A percentile compares a stretch with the other conserved stretches of the same genome.
Conservation (phyloP, 2,113 vertebrate genomes). For the Xiphophorus maculatus region DNA sequence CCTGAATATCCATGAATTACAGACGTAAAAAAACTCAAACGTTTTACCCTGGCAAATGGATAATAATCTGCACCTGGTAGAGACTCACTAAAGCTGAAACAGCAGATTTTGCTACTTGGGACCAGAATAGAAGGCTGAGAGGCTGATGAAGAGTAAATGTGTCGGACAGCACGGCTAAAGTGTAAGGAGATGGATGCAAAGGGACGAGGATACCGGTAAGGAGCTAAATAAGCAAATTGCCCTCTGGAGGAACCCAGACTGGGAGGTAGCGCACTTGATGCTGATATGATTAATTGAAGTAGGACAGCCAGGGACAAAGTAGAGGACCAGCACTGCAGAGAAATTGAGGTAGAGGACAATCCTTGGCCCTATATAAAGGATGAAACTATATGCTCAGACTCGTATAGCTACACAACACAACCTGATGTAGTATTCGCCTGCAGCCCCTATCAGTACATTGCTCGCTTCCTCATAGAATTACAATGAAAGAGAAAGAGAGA, state of each 20-base stretch:
- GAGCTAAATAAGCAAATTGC: constrained; percentile 73
- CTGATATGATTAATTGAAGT: constrained; percentile 79
- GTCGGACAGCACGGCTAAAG: not conserved
- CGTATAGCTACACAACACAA: constrained; percentile 59
- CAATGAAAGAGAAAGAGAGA: constrained; percentile 52
- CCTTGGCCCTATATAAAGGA: constrained; percentile 49
- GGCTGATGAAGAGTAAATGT: constrained; percentile 1
- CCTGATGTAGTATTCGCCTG: constrained; percentile 48
- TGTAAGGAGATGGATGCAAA: constrained; percentile 53
- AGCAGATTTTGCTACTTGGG: constrained; percentile 16
- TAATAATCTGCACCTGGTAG: constrained; percentile 2
- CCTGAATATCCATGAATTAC: not conserved
- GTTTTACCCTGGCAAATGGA: not conserved
- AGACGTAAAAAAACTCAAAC: not conserved
- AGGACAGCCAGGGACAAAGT: constrained; percentile 74
- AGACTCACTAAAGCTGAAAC: constrained; percentile 23
- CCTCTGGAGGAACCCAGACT: constrained; percentile 71
- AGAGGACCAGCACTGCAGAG: constrained; percentile 63
- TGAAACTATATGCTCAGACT: constrained; percentile 47
- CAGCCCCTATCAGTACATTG: constrained; percentile 55
- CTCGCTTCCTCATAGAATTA: constrained; percentile 67
- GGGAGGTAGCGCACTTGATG: constrained; percentile 56
- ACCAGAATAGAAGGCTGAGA: not conserved
- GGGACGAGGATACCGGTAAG: constrained; percentile 35
- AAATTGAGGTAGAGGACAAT: constrained; percentile 71